Evolutionary conservation across 2,797 vertebrate species (phyloP), one percentile per base, ranked within the genome.

Genomic region (Chelon labrosus): DNA sequence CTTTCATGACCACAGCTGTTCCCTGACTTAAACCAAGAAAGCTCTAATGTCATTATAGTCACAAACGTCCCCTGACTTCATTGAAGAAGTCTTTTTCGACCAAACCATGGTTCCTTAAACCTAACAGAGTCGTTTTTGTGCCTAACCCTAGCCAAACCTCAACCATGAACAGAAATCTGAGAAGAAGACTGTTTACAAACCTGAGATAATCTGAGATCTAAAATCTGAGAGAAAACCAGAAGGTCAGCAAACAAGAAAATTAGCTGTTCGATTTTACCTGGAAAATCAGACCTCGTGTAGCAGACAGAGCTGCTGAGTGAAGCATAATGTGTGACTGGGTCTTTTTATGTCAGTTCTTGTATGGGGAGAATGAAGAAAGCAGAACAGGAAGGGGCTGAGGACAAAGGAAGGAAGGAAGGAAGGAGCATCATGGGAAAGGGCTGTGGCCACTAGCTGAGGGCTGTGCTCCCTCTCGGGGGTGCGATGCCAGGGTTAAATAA

Each of bases 381-480:
- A 46, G 57, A 57, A 59, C 64, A 77, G 62, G 51, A 72, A 53
- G 31, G 44, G 19, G 46, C 52, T 62, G 58, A 75, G 72, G 70
- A 67, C 65, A 61, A 75, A 72, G 65, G 75, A 70, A 86, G 56
- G 68, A 70, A 86, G 56, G 68, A 58, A 60, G 61, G 66, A 74
- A 55, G 77, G 73, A 59, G 66, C 69, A 77, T 79, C 78, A 73
- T 80, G 76, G 76, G 65, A 83, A 83, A 80, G 62, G 70, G 59
- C 46, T 51, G 65, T 49, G 52, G 67, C 54, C 61, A 69, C 54
- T 49, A 57, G 70, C 65, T 74, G 65, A 73, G 64, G 44, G 38
- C 38, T 68, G 41, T 55, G 52, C 37, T 68, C n/a, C n/a, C 56
- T 66, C 65, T 66, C 47, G 7, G 53, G 54, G 50, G 54, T 63